A percentile compares a stretch with the other conserved stretches of the same genome.
Conservation (phyloP, 2,797 vertebrate genomes). For the Meda fulgida region DNA sequence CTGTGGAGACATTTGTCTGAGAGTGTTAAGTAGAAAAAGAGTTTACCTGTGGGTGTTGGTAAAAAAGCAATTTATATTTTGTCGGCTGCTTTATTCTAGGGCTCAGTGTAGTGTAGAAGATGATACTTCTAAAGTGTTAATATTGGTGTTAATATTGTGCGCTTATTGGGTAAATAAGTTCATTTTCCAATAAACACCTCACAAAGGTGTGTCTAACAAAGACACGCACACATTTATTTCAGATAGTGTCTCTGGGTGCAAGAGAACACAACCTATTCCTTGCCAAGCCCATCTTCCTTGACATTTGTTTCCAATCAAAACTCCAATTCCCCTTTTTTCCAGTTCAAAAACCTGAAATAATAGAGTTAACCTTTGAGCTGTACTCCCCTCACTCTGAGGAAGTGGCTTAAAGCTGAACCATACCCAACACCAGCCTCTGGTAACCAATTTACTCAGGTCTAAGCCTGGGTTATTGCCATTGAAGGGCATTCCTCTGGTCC, state of each 20-base stretch:
- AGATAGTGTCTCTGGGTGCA: constrained; percentile 40
- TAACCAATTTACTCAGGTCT: constrained; percentile 58
- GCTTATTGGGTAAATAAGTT: not conserved
- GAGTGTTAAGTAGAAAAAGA: constrained; percentile 28
- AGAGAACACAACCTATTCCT: constrained; percentile 53
- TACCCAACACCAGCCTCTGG: constrained; percentile 47
- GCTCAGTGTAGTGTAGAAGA: constrained; percentile 27
- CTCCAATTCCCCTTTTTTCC: constrained; percentile 71
- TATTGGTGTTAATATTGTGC: not conserved
- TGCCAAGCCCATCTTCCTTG: constrained; percentile 70
- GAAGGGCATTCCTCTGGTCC: constrained; percentile 62
- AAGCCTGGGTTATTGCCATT: constrained; percentile 64
- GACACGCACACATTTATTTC: constrained; percentile 2
- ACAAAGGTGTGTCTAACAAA: constrained; percentile 28
- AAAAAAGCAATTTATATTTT: not conserved
- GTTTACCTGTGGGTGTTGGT: constrained; percentile 31
- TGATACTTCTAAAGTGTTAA: not conserved
- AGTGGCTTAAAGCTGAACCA: constrained; percentile 47
- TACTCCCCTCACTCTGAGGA: constrained; percentile 49
- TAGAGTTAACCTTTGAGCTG: constrained; percentile 75
- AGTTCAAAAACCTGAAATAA: constrained; percentile 76
- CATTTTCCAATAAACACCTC: constrained; percentile 22
- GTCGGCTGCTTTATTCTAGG: constrained; percentile 6
- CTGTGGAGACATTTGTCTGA: constrained; percentile 66
- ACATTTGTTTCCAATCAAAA: constrained; percentile 82